Evolutionary conservation across 2,888 invertebrate species (phyloP), one percentile per base, ranked within the genome.

Genomic region (Villa cingulata): DNA sequence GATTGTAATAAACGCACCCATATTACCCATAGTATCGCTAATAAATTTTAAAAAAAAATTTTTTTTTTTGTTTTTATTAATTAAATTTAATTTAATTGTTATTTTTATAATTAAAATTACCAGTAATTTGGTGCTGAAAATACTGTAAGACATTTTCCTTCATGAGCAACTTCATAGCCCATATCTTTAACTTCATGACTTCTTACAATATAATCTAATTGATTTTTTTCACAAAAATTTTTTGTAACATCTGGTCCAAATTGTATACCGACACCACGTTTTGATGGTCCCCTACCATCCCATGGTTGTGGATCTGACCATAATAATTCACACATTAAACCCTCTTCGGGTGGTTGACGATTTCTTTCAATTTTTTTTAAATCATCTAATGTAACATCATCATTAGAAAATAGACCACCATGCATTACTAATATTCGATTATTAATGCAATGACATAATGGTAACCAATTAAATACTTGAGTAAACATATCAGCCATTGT

Each of bases 71-170:
- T 4, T 38, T 40, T 17, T 44, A 48, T 27, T 15, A 42, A 49
- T 50, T 46, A 50, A 37, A 46, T 32, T 3, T 15, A 32, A 7
- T 1, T 39, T n/a, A n/a, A n/a, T n/a, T n/a, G n/a, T n/a, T n/a
- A n/a, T n/a, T n/a, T n/a, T n/a, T n/a, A n/a, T n/a, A n/a, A n/a
- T n/a, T n/a, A 7, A 32, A 45, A 55, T 53, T 68, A 92, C 92
- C 97, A 98, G 77, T 98, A 98, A 70, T 99, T 99, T 55, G 98
- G 98, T 57, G 98, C 98, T 2, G 96, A 96, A 76, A 98, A 99
- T 42, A 98, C 95, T 14, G 98, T 98, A 63, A 97, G 90, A 66
- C 97, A 97, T 64, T 89, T 89, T 36, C 91, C 94, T 62, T 88
- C 81, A 65, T 98, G 98, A 27, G 88, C 86, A 40, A 90, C 73